Conservation (phyloP, 2,113 vertebrate genomes). For the Maylandia zebra region DNA sequence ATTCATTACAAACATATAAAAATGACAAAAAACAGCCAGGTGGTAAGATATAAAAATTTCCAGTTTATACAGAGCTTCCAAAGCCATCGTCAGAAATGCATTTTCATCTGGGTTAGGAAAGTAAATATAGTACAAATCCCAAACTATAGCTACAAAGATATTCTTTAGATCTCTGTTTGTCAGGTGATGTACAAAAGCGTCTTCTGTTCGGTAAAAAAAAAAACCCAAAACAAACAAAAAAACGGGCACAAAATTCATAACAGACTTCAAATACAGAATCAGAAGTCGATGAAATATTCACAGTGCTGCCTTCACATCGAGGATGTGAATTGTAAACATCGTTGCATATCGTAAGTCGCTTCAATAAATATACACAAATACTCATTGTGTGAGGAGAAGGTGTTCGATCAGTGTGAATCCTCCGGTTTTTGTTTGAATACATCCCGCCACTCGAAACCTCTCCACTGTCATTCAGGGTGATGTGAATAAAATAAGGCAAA, state of each 20-base stretch:
- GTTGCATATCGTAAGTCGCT: constrained; percentile 44
- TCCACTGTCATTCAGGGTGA: not conserved
- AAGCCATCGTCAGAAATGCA: constrained; percentile 39
- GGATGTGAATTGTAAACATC: constrained; percentile 63
- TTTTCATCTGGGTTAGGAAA: constrained; percentile 24
- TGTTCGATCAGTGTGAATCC: not conserved
- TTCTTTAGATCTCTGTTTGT: not conserved
- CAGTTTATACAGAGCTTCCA: constrained; percentile 65
- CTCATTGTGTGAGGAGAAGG: not conserved
- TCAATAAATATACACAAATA: constrained; percentile 46
- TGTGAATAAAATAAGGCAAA: constrained; percentile 52
- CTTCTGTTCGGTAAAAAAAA: constrained; percentile 8
- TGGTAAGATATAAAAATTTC: constrained; percentile 59
- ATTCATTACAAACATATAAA: constrained; percentile 71
- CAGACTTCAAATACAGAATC: constrained; percentile 35
- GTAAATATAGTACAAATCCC: constrained; percentile 51
- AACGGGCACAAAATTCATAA: constrained; percentile 34
- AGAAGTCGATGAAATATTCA: constrained; percentile 54
- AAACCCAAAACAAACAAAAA: not conserved
- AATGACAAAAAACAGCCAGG: constrained; percentile 60
- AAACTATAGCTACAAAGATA: constrained; percentile 8
- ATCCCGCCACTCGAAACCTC: not conserved
- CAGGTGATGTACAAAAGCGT: constrained; percentile 25
- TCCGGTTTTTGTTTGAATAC: not conserved
- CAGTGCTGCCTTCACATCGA: constrained; percentile 59